Evolutionary conservation across 2,888 invertebrate genomes (phyloP), one percentile per base, ranked within the genome.

Genomic region (Drosophila tripunctata): DNA sequence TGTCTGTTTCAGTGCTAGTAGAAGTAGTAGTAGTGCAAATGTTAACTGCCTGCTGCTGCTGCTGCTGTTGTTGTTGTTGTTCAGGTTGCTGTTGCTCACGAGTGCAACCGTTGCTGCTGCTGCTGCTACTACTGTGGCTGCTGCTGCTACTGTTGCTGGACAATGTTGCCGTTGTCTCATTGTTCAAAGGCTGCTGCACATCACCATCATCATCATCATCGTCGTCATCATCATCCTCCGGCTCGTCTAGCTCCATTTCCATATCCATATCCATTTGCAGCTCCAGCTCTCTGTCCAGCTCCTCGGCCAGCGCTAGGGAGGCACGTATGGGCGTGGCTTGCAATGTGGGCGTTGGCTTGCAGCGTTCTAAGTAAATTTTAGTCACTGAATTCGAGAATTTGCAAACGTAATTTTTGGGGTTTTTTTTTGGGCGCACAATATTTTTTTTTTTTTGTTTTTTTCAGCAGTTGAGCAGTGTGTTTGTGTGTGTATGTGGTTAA

Each of bases 131-230:
- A 38, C 48, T 62, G 74, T 51, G n/a, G n/a, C 56, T 70, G 66
- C 52, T 75, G 45, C 65, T 64, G 24, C 72, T 75, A 55, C 83
- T 78, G 36, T 36, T 58, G 4, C 63, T 67, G 1, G 85, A 81
- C 41, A 85, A 33, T 7, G 75, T 84, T 17, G 75, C 71, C 14
- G 82, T 81, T 7, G 85, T 82, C 36, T 84, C 84, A 74, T 85
- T 82, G 24, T 90, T 89, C 21, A 90, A 70, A 1, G 91, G 91
- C 69, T 90, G 90, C 72, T 90, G 90, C 64, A 83, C 86, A 55
- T 83, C 80, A 35, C 89, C 84, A 7, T 68, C 61, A 0, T 71
- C 62, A 0, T 67, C 74, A 0, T 78, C 78, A 4, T 85, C 81
- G 7, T 79, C 73, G 43, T 89, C 84, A 12, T 88, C 88, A 0